Conservation (phyloP, 2,888 invertebrate species). For the Chelonus formosanus region DNA sequence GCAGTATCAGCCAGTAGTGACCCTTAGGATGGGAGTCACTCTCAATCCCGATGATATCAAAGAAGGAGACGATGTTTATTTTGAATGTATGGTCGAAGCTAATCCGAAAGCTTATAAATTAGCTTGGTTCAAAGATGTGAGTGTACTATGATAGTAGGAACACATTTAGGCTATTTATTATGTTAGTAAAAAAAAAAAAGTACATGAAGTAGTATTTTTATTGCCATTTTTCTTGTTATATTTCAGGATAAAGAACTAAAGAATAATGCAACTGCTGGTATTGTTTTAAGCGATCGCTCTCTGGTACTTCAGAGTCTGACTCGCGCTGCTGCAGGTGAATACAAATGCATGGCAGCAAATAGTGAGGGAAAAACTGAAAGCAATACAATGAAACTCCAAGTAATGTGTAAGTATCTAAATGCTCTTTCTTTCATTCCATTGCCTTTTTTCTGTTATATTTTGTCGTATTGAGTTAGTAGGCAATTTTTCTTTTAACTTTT, state of each 20-base stretch:
- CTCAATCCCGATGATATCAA: constrained; percentile 87
- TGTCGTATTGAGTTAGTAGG: no score
- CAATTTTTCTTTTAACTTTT: no score
- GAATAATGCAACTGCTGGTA: constrained; percentile 82
- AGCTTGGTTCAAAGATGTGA: constrained; percentile 84
- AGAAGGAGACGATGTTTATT: constrained; percentile 89
- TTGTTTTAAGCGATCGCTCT: constrained; percentile 82
- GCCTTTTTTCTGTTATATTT: neutral
- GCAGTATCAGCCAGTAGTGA: constrained; percentile 83
- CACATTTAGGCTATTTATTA: no score
- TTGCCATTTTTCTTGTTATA: constrained; percentile 22
- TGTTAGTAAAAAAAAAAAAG: no score
- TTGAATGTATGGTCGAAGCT: constrained; percentile 85
- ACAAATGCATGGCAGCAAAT: constrained; percentile 87
- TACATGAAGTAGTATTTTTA: neutral
- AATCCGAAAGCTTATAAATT: constrained; percentile 85
- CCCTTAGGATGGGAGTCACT: constrained; percentile 83
- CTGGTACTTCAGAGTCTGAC: constrained; percentile 86
- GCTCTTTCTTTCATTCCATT: neutral
- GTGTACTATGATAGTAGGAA: neutral
- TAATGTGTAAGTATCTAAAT: constrained; percentile 65
- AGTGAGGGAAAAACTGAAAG: constrained; percentile 79
- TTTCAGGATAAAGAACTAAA: constrained; percentile 81
- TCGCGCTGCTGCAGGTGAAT: constrained; percentile 84
- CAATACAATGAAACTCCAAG: constrained; percentile 64